Conservation (phyloP, 2,888 invertebrate genomes). For the Dorcus hopei region DNA sequence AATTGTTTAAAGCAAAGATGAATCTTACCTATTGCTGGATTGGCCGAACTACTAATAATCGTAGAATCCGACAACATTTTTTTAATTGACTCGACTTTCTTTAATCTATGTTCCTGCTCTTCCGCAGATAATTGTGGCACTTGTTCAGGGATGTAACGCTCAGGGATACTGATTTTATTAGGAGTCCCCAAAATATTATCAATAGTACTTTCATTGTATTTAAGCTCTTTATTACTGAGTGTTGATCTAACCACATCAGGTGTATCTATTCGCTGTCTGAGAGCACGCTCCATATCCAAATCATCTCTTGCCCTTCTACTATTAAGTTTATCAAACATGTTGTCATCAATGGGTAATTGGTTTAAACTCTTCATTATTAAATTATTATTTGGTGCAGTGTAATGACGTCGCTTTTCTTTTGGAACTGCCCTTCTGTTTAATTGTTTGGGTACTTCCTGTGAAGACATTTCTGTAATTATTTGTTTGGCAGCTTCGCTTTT, state of each 20-base stretch:
- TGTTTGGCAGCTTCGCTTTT: constrained; percentile 84
- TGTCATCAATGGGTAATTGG: constrained; percentile 39
- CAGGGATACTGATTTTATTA: constrained; percentile 87
- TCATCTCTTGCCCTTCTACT: constrained; percentile 73
- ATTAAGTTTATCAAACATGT: constrained; percentile 38
- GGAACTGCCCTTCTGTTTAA: constrained; percentile 66
- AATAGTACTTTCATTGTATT: constrained; percentile 77
- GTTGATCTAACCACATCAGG: constrained; percentile 88
- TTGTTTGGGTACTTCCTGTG: constrained; percentile 38
- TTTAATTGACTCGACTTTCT: constrained; percentile 88
- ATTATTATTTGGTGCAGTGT: constrained; percentile 73
- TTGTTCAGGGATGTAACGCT: constrained; percentile 88
- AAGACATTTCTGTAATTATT: constrained; percentile 78
- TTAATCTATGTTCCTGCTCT: constrained; percentile 76
- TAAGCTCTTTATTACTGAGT: constrained; percentile 60
- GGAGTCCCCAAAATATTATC: constrained; percentile 84
- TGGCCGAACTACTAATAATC: constrained; percentile 47
- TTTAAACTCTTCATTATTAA: constrained; percentile 44
- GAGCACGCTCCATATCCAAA: constrained; percentile 81
- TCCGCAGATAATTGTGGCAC: constrained; percentile 82
- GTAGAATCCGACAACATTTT: constrained; percentile 81
- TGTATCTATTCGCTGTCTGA: constrained; percentile 71
- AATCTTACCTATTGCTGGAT: constrained; percentile 28
- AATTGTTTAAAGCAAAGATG: background rate
- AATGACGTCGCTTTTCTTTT: constrained; percentile 79